Base-by-base conservation (phyloP, 92 coral and sea anemone species). In the Phymanthus crucifer region DNA sequence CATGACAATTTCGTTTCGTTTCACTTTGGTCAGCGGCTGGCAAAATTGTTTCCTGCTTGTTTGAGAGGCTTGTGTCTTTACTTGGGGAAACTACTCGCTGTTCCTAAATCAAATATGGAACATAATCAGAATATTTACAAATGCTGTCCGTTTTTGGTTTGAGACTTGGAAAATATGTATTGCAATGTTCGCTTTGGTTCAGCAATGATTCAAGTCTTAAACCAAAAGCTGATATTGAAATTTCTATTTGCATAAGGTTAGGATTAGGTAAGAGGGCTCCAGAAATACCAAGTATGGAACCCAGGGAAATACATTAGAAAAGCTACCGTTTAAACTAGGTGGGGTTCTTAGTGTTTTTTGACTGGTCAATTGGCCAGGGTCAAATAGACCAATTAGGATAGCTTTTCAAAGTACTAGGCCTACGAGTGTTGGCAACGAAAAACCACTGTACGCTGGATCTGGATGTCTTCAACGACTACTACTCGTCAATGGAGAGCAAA, bases 311-410 rank as follows among this genome's bases (percentile, higher is more conserved):
- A 18, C 61, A 1, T 52, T 52, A 52, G 27, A 48, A 38, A 43
- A 52, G 61, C 61, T 52, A 52, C 61, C 61, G 56, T 18, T 48
- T 12, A 52, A 52, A 52, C 27, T 52, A 52, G 61, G 61, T 52
- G 61, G 61, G 61, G 61, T 4, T 52, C 0, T 52, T 52, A 52
- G 61, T 52, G 61, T 52, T 52, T 52, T 52, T 52, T 52, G 61
- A 52, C 61, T 52, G 61, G 61, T 52, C 61, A 52, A 52, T 52
- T 26, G 61, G 61, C 61, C 61, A 52, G 61, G 61, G 61, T 52
- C 61, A 52, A 52, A 52, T 52, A 19, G 61, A 52, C 61, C 61
- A 52, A 52, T 52, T 52, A 52, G 27, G 61, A 2, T 52, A 52
- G 61, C 26, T 18, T 52, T 52, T 52, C 61, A 52, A 48, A 12